Base-by-base conservation (phyloP, 2,888 invertebrate species). In the Ganaspis brasiliensis region DNA sequence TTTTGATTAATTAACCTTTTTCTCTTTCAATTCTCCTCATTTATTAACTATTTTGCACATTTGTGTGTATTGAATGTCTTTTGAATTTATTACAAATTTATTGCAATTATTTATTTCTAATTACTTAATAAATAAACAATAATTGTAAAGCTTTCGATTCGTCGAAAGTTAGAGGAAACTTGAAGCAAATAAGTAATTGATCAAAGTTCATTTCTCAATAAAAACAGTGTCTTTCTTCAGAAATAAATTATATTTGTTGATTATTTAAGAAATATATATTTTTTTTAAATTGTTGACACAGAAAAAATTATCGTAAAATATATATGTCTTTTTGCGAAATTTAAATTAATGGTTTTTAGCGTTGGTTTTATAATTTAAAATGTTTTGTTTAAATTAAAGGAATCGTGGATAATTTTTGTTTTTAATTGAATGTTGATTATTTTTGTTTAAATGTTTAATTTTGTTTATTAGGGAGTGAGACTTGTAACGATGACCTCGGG, bases 401-500 rank as follows among this genome's bases (percentile, higher is more conserved):
- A n/a, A n/a, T n/a, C n/a, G n/a, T n/a, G n/a, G 12, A 8, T 40
- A 40, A 12, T 40, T 49, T 49, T 16, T 3, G 16, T 6, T 49
- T 49, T 49, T 49, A 6, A 49, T n/a, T n/a, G 14, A 49, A 49
- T 45, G 9, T 12, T 14, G 1, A 49, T 49, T 49, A 8, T n/a
- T 57, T 57, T 72, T 14, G 19, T 57, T 72, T 10, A 57, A n/a
- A n/a, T n/a, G n/a, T n/a, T n/a, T n/a, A n/a, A n/a, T 63, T 40
- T 35, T 8, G 1, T 77, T 74, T 83, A 83, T 52, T 79, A 88
- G 88, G 84, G 81, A 79, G 83, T 52, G 93, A 93, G 80, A 92
- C 92, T 77, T 94, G 94, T 88, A 93, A 94, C 89, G 96, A 97
- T 88, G 97, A 97, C 91, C 93, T 95, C 80, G 94, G 95, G 82